Evolutionary conservation across 1,140 invertebrate genomes (phyloP).

Genomic region (Drosophila virilis): DNA sequence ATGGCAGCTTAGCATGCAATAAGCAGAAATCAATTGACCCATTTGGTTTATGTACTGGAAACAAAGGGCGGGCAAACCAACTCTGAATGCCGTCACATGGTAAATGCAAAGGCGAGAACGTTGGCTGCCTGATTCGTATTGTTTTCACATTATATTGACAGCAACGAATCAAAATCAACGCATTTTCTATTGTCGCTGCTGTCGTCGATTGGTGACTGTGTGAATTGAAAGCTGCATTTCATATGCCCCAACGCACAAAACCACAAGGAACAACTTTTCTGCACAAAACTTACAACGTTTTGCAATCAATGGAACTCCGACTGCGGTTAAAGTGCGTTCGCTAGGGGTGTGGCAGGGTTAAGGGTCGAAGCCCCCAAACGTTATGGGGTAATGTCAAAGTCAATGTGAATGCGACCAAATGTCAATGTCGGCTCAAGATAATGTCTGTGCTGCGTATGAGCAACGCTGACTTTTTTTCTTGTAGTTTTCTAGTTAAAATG

Average conservation of each 20-base stretch:
- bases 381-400: conserved; percentile 59
- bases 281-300: conserved; percentile 66
- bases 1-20: conserved; percentile 74
- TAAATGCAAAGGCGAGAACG: conserved; percentile 2
- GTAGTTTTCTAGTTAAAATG: not conserved
- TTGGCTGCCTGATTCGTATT: conserved; percentile 20
- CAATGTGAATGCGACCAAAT: conserved; percentile 71
- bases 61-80: conserved; percentile 35
- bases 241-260: conserved; percentile 58
- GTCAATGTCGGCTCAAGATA: conserved; percentile 72
- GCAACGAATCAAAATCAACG: conserved; percentile 63
- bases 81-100: conserved; percentile 39
- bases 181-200: conserved; percentile 47
- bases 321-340: conserved; percentile 23
- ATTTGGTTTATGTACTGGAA: conserved; percentile 75
- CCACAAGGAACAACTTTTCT: conserved; percentile 48
- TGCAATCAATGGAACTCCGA: conserved; percentile 64
- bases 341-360: not conserved
- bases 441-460: conserved; percentile 47
- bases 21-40: conserved; percentile 78
- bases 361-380: conserved; percentile 15
- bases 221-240: conserved; percentile 65
- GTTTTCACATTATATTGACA: conserved; percentile 68
- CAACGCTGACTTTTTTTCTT: conserved; percentile 12
- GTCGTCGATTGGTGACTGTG: conserved; percentile 26